Evolutionary conservation across 1,140 invertebrate genomes (phyloP).

Genomic region (Drosophila navojoa): DNA sequence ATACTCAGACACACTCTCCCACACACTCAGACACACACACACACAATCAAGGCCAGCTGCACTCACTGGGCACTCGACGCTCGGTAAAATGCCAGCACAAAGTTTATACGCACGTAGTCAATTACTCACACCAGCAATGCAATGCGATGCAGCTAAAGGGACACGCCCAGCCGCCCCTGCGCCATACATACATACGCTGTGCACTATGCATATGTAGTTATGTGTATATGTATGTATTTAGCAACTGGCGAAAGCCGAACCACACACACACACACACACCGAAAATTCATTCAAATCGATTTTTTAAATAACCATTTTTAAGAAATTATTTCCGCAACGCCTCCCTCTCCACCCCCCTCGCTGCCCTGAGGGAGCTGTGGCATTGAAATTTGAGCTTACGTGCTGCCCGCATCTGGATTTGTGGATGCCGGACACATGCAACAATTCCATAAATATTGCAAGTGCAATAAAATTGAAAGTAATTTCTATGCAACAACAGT

Average conservation of each 20-base stretch:
- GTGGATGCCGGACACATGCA: conserved; percentile 11
- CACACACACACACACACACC: conserved; percentile 17
- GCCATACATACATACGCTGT: background rate
- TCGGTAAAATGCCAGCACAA: conserved; percentile 73
- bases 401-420: conserved; percentile 26
- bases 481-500: conserved; percentile 34
- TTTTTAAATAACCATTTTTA: conserved; percentile 51
- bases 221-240: conserved; percentile 1
- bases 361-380: conserved; percentile 13
- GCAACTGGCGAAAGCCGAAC: conserved; percentile 1
- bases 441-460: conserved; percentile 60
- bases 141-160: conserved; percentile 2
- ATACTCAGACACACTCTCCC: conserved; percentile 23
- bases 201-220: conserved; percentile 16
- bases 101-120: conserved; percentile 81
- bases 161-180: conserved; percentile 27
- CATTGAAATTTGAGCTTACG: conserved; percentile 35
- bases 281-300: conserved; percentile 54
- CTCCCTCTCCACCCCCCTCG: too few species aligned
- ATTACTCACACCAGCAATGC: conserved; percentile 67
- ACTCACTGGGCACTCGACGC: conserved; percentile 42
- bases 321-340: conserved; percentile 5
- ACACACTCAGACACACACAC: conserved; percentile 23
- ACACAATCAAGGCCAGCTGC: conserved; percentile 57
- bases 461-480: conserved; percentile 66